Conservation (phyloP, 2,113 vertebrate genomes). For the Pollachius pollachius region DNA sequence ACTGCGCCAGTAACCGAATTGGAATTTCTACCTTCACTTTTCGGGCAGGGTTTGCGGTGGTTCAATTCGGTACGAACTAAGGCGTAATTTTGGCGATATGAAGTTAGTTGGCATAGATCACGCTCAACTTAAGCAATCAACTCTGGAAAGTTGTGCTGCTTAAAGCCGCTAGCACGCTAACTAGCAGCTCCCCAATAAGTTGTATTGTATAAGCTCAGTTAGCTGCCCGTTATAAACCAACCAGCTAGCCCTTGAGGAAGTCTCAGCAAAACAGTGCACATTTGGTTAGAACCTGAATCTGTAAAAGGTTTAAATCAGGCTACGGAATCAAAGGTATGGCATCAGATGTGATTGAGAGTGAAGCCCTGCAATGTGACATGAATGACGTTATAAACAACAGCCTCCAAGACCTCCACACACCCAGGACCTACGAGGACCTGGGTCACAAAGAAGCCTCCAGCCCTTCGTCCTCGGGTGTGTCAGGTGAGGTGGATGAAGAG, state of each 20-base stretch:
- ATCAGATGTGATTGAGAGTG: constrained; percentile 60
- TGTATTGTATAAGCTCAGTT: constrained; percentile 20
- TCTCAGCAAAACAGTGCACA: too few species aligned
- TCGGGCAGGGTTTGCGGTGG: too few species aligned
- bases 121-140: constrained; percentile 31
- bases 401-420: constrained; percentile 60
- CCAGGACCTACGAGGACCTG: constrained; percentile 49
- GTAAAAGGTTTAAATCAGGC: constrained; percentile 2
- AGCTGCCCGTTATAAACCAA: background rate
- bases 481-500: constrained; percentile 45
- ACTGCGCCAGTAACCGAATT: background rate
- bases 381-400: constrained; percentile 55
- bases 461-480: constrained; percentile 57
- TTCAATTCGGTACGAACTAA: too few species aligned
- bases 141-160: constrained; percentile 14
- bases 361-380: constrained; percentile 49
- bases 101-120: constrained; percentile 17
- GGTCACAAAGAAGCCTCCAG: constrained; percentile 43
- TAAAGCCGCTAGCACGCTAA: constrained; percentile 34
- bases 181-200: constrained; percentile 6
- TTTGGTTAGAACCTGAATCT: constrained; percentile 1
- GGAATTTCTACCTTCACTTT: too few species aligned
- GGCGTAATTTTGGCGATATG: constrained; percentile 22
- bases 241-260: background rate
- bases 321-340: constrained; percentile 55